A percentile compares a stretch with the other conserved stretches of the same genome.
These are phyloP conservation scores for Microdon myrmicae DNA, from an alignment of 2,888 invertebrate species.

Conservation along the genomic window DNA sequence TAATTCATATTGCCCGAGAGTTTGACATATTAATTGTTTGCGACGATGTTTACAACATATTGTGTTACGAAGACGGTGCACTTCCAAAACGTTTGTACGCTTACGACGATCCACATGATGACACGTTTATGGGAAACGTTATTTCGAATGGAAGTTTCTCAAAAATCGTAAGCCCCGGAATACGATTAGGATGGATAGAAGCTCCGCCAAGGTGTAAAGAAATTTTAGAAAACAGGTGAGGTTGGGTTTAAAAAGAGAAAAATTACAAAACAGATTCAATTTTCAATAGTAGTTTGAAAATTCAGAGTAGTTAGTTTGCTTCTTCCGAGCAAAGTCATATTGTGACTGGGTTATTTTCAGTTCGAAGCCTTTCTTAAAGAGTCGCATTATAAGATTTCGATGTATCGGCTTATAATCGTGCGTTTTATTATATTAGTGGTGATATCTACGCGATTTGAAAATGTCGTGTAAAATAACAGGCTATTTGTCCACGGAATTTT, in stretches of 20 bases:
- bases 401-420: too few relatives aligned
- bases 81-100: slow-evolving; percentile 69
- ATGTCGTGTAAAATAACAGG: too few relatives aligned
- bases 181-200: slow-evolving; percentile 76
- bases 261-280: too few relatives aligned
- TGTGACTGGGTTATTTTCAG: too few relatives aligned
- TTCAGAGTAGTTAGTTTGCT: too few relatives aligned
- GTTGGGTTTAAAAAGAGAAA: neutral
- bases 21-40: slow-evolving; percentile 68
- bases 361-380: too few relatives aligned
- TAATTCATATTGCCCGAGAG: slow-evolving; percentile 67
- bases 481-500: too few relatives aligned
- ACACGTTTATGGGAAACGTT: slow-evolving; percentile 68
- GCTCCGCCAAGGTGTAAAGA: slow-evolving; percentile 66
- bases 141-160: slow-evolving; percentile 75
- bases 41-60: slow-evolving; percentile 75
- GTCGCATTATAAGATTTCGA: too few relatives aligned
- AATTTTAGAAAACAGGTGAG: slow-evolving; percentile 64
- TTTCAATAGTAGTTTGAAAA: too few relatives aligned
- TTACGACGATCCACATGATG: slow-evolving; percentile 67
- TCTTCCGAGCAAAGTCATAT: too few relatives aligned
- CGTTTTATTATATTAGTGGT: too few relatives aligned
- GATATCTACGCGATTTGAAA: too few relatives aligned
- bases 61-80: slow-evolving; percentile 67
- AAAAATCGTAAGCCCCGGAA: slow-evolving; percentile 73